These are phyloP conservation scores for Pegoplata infirma DNA, from an alignment of 2,888 invertebrate genomes.

Conservation along the genomic window DNA sequence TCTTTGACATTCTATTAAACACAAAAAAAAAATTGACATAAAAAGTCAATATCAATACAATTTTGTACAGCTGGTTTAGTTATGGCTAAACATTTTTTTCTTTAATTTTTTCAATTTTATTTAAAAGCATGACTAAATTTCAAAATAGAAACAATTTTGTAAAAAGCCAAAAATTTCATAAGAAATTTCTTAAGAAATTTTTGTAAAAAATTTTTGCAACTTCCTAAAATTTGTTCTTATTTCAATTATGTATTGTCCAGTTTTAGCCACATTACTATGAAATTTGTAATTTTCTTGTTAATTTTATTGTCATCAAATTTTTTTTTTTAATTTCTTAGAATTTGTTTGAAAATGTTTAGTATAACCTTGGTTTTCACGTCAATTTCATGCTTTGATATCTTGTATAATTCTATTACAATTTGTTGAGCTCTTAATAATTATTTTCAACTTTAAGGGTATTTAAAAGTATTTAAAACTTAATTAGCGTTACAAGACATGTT, in stretches of 20 bases:
- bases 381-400: conserved; percentile 43
- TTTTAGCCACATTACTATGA: conserved; percentile 60
- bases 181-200: too few species aligned
- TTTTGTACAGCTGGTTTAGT: conserved; percentile 60
- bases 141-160: too few species aligned
- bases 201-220: neutral
- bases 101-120: too few species aligned
- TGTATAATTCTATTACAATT: neutral
- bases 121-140: too few species aligned
- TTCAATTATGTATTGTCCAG: too few species aligned
- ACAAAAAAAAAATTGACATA: conserved; percentile 23
- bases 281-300: conserved; percentile 71
- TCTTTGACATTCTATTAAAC: conserved; percentile 56
- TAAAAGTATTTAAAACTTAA: neutral
- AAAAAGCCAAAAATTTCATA: too few species aligned
- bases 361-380: conserved; percentile 28
- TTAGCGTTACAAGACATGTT: conserved; percentile 23
- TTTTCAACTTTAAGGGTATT: neutral
- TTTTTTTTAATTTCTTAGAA: conserved; percentile 29
- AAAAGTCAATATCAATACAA: conserved; percentile 31
- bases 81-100: conserved; percentile 35
- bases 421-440: neutral
- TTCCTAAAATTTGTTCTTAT: neutral
- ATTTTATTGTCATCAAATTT: conserved; percentile 61
- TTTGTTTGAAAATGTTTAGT: conserved; percentile 17